A percentile compares a stretch with the other conserved stretches of the same genome.
Evolutionary conservation across 2,797 vertebrate genomes (phyloP).

Genomic region (Lepilemur ruficaudatus): DNA sequence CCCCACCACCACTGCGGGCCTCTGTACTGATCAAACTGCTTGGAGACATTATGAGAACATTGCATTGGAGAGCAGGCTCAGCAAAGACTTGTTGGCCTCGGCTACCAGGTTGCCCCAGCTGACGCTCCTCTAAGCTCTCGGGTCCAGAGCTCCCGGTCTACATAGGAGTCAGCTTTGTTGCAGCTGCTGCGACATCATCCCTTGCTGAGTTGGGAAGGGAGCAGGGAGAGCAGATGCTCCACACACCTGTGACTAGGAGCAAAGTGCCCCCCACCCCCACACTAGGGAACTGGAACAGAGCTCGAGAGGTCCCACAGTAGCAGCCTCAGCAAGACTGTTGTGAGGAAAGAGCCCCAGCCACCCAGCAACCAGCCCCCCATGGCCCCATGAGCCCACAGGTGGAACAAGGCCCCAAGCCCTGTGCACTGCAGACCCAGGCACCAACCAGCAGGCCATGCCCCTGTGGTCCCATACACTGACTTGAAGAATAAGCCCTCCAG

Average conservation of each 20-base stretch:
- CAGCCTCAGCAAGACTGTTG: neutral
- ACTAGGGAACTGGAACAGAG: neutral
- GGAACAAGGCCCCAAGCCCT: neutral
- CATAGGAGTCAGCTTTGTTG: neutral
- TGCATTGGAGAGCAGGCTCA: neutral
- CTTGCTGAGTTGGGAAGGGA: neutral
- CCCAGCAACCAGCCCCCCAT: no score
- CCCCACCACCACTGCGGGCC: no score
- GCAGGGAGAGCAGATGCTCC: neutral
- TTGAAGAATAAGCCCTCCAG: neutral
- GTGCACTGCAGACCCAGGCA: neutral
- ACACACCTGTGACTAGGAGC: neutral
- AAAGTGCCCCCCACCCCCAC: neutral
- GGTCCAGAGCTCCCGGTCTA: neutral
- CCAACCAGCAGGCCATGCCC: neutral
- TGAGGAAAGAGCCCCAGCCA: neutral
- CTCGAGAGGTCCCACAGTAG: neutral
- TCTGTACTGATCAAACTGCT: neutral
- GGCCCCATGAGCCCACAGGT: no score
- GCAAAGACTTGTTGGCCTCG: neutral
- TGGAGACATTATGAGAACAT: neutral
- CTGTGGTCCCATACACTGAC: neutral
- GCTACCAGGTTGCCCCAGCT: neutral
- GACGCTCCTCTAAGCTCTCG: neutral
- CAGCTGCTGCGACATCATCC: neutral